Percentiles rank a stretch among this genome's conserved stretches.
These are phyloP conservation scores for Pagetopsis macropterus DNA, from an alignment of 2,797 vertebrate genomes.

Conservation along the genomic window DNA sequence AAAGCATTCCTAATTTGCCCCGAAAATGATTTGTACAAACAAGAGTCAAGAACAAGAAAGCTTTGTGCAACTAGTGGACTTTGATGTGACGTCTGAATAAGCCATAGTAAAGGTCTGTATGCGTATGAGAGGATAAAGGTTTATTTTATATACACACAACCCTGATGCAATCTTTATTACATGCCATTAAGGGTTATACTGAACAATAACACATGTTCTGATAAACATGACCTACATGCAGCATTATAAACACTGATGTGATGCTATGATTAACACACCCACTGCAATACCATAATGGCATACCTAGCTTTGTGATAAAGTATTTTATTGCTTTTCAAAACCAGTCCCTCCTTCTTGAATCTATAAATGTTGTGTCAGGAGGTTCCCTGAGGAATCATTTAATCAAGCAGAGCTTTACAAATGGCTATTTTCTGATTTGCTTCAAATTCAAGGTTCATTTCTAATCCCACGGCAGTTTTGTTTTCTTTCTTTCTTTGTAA, in stretches of 20 bases:
- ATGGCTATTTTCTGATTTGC: conserved; percentile 15
- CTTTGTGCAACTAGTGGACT: conserved; percentile 47
- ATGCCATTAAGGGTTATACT: conserved; percentile 6
- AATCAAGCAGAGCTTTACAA: conserved; percentile 11
- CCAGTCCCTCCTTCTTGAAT: conserved; percentile 4
- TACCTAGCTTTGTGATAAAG: conserved; percentile 5
- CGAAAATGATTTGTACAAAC: conserved; percentile 40
- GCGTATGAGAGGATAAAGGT: conserved; percentile 45
- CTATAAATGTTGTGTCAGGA: not conserved
- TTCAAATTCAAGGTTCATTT: conserved; percentile 38
- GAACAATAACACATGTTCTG: conserved; percentile 8
- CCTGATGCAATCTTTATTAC: conserved; percentile 35
- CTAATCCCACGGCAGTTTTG: not conserved
- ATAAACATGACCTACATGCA: not conserved
- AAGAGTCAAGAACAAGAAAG: conserved; percentile 43
- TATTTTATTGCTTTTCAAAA: conserved; percentile 4
- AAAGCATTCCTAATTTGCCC: conserved; percentile 55
- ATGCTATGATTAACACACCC: not conserved
- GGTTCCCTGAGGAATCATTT: conserved; percentile 24
- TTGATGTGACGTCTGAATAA: conserved; percentile 50
- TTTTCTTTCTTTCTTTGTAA: not conserved
- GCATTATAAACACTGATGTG: not conserved
- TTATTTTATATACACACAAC: conserved; percentile 18
- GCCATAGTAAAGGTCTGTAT: conserved; percentile 20
- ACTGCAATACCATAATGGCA: conserved; percentile 11